These are phyloP conservation scores for Lasioglossum leucozonium DNA, from an alignment of 2,888 invertebrate genomes.

Conservation along the genomic window DNA sequence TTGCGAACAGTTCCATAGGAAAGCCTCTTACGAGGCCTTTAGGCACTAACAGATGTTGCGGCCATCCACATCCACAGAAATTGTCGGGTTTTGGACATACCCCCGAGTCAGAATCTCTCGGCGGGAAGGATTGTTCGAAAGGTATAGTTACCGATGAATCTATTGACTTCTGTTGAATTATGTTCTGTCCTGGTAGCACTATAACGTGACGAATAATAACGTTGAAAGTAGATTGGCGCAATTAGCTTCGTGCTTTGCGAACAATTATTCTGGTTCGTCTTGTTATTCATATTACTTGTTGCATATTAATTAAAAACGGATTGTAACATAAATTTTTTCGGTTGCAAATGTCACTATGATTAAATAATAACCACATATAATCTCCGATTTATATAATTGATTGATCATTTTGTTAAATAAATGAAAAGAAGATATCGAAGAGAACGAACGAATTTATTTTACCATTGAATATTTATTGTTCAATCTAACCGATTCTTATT, in stretches of 20 bases:
- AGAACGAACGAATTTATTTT: background rate
- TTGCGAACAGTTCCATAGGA: slow-evolving; percentile 89
- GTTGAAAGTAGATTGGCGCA: background rate
- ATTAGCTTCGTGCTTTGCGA: background rate
- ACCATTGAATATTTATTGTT: no score
- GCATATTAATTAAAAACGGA: background rate
- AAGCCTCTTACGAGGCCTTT: slow-evolving; percentile 89
- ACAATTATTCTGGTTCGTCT: background rate
- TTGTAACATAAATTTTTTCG: background rate
- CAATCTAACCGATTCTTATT: no score
- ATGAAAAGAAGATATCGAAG: background rate
- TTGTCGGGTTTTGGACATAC: slow-evolving; percentile 89
- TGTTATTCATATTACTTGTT: no score
- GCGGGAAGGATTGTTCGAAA: slow-evolving; percentile 86
- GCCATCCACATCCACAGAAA: slow-evolving; percentile 96
- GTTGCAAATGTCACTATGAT: no score
- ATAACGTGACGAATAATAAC: slow-evolving; percentile 53
- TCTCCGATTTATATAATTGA: background rate
- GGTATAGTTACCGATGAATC: slow-evolving; percentile 94
- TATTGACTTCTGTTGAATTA: slow-evolving; percentile 88
- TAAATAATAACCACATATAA: background rate
- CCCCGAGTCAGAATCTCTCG: slow-evolving; percentile 81
- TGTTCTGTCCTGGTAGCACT: slow-evolving; percentile 90
- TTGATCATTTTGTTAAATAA: no score
- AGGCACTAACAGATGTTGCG: slow-evolving; percentile 92